Evolutionary conservation across 2,888 invertebrate genomes (phyloP).

Genomic region (Andrena dorsata): DNA sequence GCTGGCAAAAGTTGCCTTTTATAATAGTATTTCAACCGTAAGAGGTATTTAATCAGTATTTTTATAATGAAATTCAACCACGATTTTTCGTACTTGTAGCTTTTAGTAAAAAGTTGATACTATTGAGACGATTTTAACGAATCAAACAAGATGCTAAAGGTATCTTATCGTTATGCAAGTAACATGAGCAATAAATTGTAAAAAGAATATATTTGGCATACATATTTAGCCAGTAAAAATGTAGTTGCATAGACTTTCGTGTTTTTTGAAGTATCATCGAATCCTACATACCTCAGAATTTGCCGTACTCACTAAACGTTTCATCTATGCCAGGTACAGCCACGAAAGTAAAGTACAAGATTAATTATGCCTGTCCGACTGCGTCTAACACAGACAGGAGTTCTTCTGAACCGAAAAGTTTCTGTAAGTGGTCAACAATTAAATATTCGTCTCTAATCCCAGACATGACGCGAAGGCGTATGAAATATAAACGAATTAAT

Average conservation of each 20-base stretch:
- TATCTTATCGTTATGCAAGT: too few relatives aligned
- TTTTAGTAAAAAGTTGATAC: too few relatives aligned
- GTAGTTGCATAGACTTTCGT: neutral
- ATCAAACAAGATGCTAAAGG: too few relatives aligned
- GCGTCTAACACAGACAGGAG: slow-evolving; percentile 9
- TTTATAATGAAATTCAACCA: neutral
- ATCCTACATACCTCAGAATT: slow-evolving; percentile 11
- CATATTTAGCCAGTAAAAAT: neutral
- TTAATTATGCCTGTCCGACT: slow-evolving; percentile 34
- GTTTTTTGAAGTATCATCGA: slow-evolving; percentile 1
- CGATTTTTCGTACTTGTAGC: too few relatives aligned
- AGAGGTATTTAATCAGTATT: too few relatives aligned
- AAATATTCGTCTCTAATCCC: slow-evolving; percentile 3
- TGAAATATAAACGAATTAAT: neutral
- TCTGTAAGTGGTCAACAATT: neutral
- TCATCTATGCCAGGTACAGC: slow-evolving; percentile 25
- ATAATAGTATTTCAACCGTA: too few relatives aligned
- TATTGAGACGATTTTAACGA: too few relatives aligned
- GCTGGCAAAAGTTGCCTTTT: too few relatives aligned
- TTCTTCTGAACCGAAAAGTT: neutral
- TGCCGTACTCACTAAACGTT: slow-evolving; percentile 14
- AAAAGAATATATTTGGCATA: too few relatives aligned
- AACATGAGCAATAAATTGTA: too few relatives aligned
- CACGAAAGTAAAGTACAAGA: slow-evolving; percentile 27
- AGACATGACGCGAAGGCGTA: neutral